Evolutionary conservation across 2,888 invertebrate species (phyloP).

Genomic region (Temnothorax rugatulus): DNA sequence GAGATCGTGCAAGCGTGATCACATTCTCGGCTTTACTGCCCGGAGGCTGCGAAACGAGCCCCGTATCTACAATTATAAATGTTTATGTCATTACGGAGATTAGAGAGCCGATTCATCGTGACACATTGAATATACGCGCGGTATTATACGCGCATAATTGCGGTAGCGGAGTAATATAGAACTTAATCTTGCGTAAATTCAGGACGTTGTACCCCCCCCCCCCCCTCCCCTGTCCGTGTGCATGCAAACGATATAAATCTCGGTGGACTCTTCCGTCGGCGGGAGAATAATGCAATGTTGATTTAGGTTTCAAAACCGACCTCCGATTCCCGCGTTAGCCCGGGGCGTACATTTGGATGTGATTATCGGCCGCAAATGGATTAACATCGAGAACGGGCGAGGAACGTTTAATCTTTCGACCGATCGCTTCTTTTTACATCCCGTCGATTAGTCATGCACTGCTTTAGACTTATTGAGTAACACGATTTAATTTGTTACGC

Average conservation of each 20-base stretch:
- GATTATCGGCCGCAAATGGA: slow-evolving; percentile 60
- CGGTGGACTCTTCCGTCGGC: slow-evolving; percentile 54
- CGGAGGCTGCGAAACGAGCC: slow-evolving; percentile 52
- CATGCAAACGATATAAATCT: slow-evolving; percentile 66
- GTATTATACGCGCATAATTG: slow-evolving; percentile 70
- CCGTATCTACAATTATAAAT: slow-evolving; percentile 61
- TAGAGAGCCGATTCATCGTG: slow-evolving; percentile 62
- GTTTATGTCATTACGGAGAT: slow-evolving; percentile 66
- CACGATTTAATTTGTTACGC: background rate
- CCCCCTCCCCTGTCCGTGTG: background rate
- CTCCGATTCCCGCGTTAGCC: slow-evolving; percentile 50
- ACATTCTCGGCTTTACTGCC: slow-evolving; percentile 39
- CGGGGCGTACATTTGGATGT: slow-evolving; percentile 58
- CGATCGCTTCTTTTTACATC: slow-evolving; percentile 4
- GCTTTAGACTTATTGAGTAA: background rate
- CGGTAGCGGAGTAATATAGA: slow-evolving; percentile 68
- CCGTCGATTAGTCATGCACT: background rate
- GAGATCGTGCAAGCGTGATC: slow-evolving; percentile 53
- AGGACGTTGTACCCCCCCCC: slow-evolving; percentile 46
- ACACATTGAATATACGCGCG: slow-evolving; percentile 51
- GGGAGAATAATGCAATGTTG: slow-evolving; percentile 73
- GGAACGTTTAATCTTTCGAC: slow-evolving; percentile 1
- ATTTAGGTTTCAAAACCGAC: slow-evolving; percentile 69
- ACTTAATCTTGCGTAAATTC: slow-evolving; percentile 73
- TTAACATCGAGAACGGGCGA: slow-evolving; percentile 21